Percentiles rank a stretch among this genome's conserved stretches.
Evolutionary conservation across 2,888 invertebrate genomes (phyloP).

Genomic region (Tineola bisselliella): DNA sequence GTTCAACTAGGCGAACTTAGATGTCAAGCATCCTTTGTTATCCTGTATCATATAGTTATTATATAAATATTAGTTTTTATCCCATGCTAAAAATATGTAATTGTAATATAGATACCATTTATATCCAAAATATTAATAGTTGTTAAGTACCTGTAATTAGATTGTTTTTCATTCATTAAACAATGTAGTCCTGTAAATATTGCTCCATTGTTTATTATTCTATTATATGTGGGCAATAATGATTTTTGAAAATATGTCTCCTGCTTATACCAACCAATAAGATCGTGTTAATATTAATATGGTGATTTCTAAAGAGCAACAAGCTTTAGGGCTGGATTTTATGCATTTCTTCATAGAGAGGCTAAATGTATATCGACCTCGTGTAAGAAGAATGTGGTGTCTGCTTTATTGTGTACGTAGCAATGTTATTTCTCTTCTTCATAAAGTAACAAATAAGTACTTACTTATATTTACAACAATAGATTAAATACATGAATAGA

Average conservation of each 20-base stretch:
- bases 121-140: conserved; percentile 1
- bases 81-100: neutral
- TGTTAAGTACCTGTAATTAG: neutral
- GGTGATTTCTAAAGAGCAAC: neutral
- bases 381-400: neutral
- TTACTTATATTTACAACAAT: neutral
- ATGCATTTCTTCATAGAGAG: neutral
- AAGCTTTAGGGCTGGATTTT: neutral
- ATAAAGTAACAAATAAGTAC: neutral
- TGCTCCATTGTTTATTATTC: conserved; percentile 11
- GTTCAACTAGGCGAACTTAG: neutral
- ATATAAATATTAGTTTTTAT: conserved; percentile 15
- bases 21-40: neutral
- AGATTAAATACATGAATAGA: neutral
- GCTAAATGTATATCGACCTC: neutral
- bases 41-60: conserved; percentile 13
- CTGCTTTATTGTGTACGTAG: neutral
- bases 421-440: neutral
- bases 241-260: conserved; percentile 63
- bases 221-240: conserved; percentile 58
- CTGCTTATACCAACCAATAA: conserved; percentile 30
- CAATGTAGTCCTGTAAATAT: conserved; percentile 8
- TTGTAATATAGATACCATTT: neutral
- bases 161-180: neutral
- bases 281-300: neutral